Evolutionary conservation across 2,888 invertebrate genomes (phyloP), one percentile per base, ranked within the genome.

Genomic region (Mylabris sibirica): DNA sequence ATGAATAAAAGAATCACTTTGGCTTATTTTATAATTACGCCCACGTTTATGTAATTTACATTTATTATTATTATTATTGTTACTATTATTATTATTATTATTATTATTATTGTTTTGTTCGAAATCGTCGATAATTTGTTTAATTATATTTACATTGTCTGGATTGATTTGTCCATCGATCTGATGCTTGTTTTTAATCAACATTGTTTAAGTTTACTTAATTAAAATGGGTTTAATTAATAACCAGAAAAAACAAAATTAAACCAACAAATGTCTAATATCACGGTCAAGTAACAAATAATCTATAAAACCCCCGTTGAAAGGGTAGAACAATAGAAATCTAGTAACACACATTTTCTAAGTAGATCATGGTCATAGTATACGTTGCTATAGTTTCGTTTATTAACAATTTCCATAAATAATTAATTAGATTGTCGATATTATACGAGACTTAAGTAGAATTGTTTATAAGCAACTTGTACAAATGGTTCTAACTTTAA

Each of bases 111-210:
- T 53, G 57, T 57, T 77, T 14, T 75, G 74, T 20, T 84, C 83
- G 71, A 83, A 83, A 69, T 84, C 83, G 64, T 82, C 81, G 60
- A 84, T 83, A 34, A 84, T 81, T 65, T 79, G 81, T 71, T 82
- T 81, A 67, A 84, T 83, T 59, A 84, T 83, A 71, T 82, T 81
- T 26, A 84, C 75, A 72, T 84, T 83, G 68, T 83, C 84, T 65
- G 74, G 67, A 24, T 75, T 73, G 24, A 75, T 59, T 62, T 76
- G 69, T 44, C 20, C 66, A 53, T 71, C 68, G 60, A 68, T 68
- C 49, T 64, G 49, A 26, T 65, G 66, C 60, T 70, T 75, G 63
- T 70, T 75, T 65, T 75, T 77, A 65, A 78, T 73, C 63, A 78
- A 69, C 77, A 78, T 78, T 57, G 64, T 61, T 61, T 8, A 17